Percentiles rank a stretch among this genome's conserved stretches.
Conservation (phyloP, 1,140 invertebrate genomes). For the Zeugodacus cucurbitae region DNA sequence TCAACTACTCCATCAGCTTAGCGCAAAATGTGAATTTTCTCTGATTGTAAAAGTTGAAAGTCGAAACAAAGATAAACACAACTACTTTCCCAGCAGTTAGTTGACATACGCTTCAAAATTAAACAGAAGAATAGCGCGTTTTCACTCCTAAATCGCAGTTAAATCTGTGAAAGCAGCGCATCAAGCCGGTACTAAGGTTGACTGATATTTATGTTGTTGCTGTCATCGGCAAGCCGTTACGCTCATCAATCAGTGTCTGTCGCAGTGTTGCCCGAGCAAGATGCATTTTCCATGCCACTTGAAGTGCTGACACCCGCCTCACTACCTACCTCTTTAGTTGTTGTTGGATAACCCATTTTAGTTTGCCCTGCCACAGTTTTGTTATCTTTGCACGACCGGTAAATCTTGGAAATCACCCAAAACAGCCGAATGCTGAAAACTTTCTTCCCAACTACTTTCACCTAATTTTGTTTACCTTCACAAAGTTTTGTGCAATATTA, state of each 20-base stretch:
- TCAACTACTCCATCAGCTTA: too few species aligned
- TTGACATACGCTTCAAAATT: not conserved
- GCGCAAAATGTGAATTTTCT: too few species aligned
- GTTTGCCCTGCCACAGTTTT: not conserved
- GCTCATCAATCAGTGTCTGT: slow-evolving; percentile 31
- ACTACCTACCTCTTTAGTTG: not conserved
- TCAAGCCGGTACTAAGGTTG: not conserved
- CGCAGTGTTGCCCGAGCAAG: not conserved
- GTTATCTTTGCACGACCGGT: slow-evolving; percentile 10
- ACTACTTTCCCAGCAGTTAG: not conserved
- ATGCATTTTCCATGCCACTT: not conserved
- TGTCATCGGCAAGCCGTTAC: not conserved
- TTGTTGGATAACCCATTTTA: not conserved
- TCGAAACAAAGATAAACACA: not conserved
- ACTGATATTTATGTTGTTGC: slow-evolving; percentile 7
- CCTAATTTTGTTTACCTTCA: slow-evolving; percentile 35
- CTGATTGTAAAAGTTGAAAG: not conserved
- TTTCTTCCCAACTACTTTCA: slow-evolving; percentile 11
- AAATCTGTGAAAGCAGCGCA: not conserved
- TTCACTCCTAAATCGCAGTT: not conserved
- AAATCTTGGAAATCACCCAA: slow-evolving; percentile 10
- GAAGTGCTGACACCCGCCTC: not conserved
- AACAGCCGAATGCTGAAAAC: slow-evolving; percentile 7
- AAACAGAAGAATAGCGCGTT: not conserved
- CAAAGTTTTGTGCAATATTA: slow-evolving; percentile 32